A percentile compares a stretch with the other conserved stretches of the same genome.
Evolutionary conservation across 2,797 vertebrate species (phyloP).

Genomic region (Tapera naevia): DNA sequence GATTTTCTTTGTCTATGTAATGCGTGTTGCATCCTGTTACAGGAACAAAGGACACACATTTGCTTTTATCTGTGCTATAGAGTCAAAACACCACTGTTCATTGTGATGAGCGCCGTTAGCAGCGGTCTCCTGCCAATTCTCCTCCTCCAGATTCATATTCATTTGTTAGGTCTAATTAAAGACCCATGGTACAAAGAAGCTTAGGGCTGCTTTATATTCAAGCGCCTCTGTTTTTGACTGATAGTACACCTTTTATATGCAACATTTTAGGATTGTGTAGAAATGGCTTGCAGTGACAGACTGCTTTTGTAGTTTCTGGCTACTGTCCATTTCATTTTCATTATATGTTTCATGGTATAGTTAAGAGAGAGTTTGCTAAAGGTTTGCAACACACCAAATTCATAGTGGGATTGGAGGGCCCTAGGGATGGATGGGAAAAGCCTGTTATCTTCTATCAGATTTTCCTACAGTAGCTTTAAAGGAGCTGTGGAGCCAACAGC

Average conservation of each 20-base stretch:
- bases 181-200: constrained; percentile 6
- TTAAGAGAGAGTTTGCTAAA: background rate
- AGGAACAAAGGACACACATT: constrained; percentile 55
- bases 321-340: constrained; percentile 7
- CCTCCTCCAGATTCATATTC: constrained; percentile 41
- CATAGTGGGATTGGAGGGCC: background rate
- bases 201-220: constrained; percentile 18
- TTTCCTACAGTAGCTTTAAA: background rate
- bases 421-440: background rate
- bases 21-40: constrained; percentile 7
- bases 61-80: constrained; percentile 17
- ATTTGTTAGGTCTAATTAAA: constrained; percentile 66
- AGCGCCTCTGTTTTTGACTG: constrained; percentile 28
- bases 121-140: constrained; percentile 40
- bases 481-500: background rate
- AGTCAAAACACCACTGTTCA: background rate
- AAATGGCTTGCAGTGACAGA: constrained; percentile 16
- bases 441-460: background rate
- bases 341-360: background rate
- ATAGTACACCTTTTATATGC: constrained; percentile 47
- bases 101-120: background rate
- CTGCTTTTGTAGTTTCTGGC: constrained; percentile 26
- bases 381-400: background rate
- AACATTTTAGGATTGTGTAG: constrained; percentile 5
- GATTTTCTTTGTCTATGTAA: background rate